Conservation (phyloP, 2,113 vertebrate genomes). For the Syngnathus floridae region DNA sequence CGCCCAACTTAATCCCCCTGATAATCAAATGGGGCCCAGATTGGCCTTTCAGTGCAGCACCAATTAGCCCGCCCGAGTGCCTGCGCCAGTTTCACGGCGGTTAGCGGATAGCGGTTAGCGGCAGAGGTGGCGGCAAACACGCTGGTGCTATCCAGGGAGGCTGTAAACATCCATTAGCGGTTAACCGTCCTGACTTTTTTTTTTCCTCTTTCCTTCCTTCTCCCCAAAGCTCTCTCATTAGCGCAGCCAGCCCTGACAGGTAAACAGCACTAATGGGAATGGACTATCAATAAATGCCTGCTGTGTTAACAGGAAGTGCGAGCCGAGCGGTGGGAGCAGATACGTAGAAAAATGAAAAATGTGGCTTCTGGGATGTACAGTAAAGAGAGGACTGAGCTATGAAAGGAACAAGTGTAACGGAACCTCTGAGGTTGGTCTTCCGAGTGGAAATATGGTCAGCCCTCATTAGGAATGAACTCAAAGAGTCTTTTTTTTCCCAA, state of each 20-base stretch:
- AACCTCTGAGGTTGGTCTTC: not conserved
- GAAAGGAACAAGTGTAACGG: not conserved
- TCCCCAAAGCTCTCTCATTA: constrained; percentile 89
- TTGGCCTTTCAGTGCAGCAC: constrained; percentile 60
- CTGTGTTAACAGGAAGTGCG: constrained; percentile 74
- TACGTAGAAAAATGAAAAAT: constrained; percentile 27
- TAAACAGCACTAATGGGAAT: constrained; percentile 88
- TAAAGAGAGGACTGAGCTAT: constrained; percentile 41
- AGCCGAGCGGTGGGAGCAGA: constrained; percentile 51
- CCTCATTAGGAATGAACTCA: too few species aligned
- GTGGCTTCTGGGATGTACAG: constrained; percentile 30
- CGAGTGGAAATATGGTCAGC: too few species aligned
- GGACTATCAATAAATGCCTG: constrained; percentile 85
- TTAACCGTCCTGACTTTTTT: constrained; percentile 83
- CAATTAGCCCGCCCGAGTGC: constrained; percentile 72
- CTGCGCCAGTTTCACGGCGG: constrained; percentile 27
- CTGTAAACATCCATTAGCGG: constrained; percentile 88
- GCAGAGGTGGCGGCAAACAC: constrained; percentile 58
- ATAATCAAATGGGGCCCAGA: constrained; percentile 59
- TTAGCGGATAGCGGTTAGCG: constrained; percentile 56
- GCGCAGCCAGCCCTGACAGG: constrained; percentile 82
- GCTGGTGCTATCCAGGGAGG: constrained; percentile 58
- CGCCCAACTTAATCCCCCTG: constrained; percentile 48
- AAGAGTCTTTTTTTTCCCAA: too few species aligned
- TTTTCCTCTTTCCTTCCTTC: constrained; percentile 58